These are phyloP conservation scores for Oryctes rhinoceros DNA, from an alignment of 1,140 invertebrate species.

Conservation along the genomic window DNA sequence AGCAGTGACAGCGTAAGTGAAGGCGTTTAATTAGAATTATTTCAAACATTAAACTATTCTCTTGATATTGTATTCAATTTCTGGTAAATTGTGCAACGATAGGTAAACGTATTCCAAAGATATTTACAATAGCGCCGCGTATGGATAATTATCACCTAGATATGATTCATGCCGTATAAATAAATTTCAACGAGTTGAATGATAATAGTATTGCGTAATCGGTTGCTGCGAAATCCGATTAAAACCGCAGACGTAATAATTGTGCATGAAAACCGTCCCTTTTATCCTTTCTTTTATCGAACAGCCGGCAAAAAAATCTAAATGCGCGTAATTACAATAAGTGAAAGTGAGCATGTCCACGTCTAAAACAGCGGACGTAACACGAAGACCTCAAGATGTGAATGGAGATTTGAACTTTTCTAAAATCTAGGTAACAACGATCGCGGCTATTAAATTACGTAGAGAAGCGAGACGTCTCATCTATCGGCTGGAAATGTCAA, in stretches of 20 bases:
- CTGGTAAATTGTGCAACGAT: no score
- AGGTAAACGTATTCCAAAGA: no score
- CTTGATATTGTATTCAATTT: no score
- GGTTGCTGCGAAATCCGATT: neutral
- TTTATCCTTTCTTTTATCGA: neutral
- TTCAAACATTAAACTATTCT: no score
- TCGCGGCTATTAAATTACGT: slow-evolving; percentile 6
- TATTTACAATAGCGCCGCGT: no score
- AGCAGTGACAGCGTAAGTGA: no score
- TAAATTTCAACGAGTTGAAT: neutral
- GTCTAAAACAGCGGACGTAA: neutral
- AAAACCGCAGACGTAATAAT: neutral
- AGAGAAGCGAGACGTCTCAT: neutral
- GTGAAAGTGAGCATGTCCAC: neutral
- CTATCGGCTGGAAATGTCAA: neutral
- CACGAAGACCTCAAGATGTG: neutral
- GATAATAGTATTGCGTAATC: neutral
- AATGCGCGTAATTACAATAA: neutral
- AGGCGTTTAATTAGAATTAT: no score
- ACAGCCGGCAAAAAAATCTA: neutral
- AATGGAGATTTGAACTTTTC: slow-evolving; percentile 18
- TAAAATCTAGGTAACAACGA: slow-evolving; percentile 19
- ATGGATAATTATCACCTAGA: no score
- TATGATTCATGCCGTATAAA: neutral
- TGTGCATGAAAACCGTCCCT: neutral